Percentiles rank a stretch among this genome's conserved stretches.
Evolutionary conservation across 2,797 vertebrate genomes (phyloP).

Genomic region (Clarias platycephalus): DNA sequence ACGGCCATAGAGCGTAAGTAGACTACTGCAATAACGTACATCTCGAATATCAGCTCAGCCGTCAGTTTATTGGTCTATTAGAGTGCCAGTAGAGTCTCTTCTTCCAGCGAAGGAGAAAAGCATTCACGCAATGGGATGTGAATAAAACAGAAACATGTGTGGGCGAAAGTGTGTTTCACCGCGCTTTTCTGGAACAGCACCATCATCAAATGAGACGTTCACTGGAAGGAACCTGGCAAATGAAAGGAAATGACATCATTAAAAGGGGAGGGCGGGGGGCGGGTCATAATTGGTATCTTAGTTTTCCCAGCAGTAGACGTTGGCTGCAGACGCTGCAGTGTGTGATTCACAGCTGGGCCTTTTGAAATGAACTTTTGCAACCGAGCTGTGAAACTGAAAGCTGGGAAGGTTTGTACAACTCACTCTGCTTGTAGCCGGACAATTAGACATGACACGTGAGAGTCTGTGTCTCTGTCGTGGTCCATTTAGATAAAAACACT

Average conservation of each 20-base stretch:
- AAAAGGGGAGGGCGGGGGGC: slow-evolving; percentile 37
- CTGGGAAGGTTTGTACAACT: slow-evolving; percentile 31
- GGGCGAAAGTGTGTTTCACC: slow-evolving; percentile 62
- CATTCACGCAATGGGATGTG: slow-evolving; percentile 75
- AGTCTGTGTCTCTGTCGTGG: neutral
- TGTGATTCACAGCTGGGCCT: slow-evolving; percentile 56
- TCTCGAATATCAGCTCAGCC: slow-evolving; percentile 65
- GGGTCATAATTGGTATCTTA: slow-evolving; percentile 63
- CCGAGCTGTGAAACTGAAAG: slow-evolving; percentile 46
- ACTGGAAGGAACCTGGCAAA: slow-evolving; percentile 62
- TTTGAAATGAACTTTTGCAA: slow-evolving; percentile 43
- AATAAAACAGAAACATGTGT: slow-evolving; percentile 80
- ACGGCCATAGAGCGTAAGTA: neutral
- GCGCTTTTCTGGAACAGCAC: slow-evolving; percentile 46
- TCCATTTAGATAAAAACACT: slow-evolving; percentile 9
- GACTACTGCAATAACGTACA: slow-evolving; percentile 31
- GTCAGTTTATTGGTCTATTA: slow-evolving; percentile 68
- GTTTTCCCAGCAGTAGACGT: slow-evolving; percentile 58
- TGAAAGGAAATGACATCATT: slow-evolving; percentile 71
- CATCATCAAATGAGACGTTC: slow-evolving; percentile 65
- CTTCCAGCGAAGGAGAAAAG: slow-evolving; percentile 66
- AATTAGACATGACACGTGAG: neutral
- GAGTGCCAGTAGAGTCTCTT: slow-evolving; percentile 54
- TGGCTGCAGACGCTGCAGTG: slow-evolving; percentile 25
- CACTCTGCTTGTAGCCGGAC: slow-evolving; percentile 17